Conservation (phyloP, 2,888 invertebrate genomes). For the Philhelius pedissequus region DNA sequence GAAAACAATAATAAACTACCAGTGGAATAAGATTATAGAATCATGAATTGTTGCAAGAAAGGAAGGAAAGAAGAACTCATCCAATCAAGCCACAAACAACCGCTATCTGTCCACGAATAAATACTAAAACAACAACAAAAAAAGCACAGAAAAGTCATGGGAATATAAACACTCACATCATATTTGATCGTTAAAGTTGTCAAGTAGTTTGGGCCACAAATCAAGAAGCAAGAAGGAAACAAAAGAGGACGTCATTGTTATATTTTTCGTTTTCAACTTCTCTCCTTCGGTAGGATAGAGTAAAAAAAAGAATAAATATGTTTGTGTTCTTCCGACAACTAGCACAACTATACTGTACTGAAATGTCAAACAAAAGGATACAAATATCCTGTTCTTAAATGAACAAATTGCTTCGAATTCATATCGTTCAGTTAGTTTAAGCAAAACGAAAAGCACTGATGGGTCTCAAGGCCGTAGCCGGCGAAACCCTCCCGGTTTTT, state of each 20-base stretch:
- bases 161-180: conserved; percentile 58
- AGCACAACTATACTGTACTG: conserved; percentile 31
- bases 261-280: background rate
- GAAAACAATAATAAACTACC: too few species aligned
- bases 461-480: background rate
- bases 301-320: conserved; percentile 43
- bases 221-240: conserved; percentile 29
- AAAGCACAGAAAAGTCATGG: background rate
- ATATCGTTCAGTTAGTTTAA: conserved; percentile 51
- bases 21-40: too few species aligned
- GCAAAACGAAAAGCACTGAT: background rate
- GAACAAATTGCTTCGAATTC: conserved; percentile 65
- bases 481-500: background rate
- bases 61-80: too few species aligned
- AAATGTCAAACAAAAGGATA: conserved; percentile 63
- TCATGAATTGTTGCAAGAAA: too few species aligned
- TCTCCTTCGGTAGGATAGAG: background rate
- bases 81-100: too few species aligned
- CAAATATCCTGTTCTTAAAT: conserved; percentile 64
- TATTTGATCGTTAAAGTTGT: conserved; percentile 38
- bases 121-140: too few species aligned
- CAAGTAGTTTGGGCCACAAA: conserved; percentile 56
- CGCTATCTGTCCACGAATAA: too few species aligned
- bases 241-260: conserved; percentile 45
- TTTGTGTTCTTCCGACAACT: conserved; percentile 47